Conservation (phyloP, 2,888 invertebrate genomes). For the Amblyjoppa proteus region DNA sequence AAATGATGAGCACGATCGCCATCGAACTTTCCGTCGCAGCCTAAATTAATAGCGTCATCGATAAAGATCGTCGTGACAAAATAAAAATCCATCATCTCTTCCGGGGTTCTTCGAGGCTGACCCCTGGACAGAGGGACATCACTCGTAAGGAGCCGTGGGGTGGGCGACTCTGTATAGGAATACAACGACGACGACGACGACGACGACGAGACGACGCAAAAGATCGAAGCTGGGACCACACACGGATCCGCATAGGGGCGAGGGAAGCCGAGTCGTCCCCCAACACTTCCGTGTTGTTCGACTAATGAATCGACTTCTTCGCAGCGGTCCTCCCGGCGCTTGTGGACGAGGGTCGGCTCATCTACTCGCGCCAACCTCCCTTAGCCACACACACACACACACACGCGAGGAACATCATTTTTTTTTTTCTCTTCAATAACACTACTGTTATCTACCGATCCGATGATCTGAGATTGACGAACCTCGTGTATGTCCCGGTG, state of each 20-base stretch:
- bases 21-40: conserved; percentile 20
- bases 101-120: conserved; percentile 64
- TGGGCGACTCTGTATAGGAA: conserved; percentile 23
- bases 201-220: conserved; percentile 43
- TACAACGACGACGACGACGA: conserved; percentile 41
- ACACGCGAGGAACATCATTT: conserved; percentile 41
- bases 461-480: not conserved
- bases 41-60: conserved; percentile 47
- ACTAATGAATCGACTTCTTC: conserved; percentile 83
- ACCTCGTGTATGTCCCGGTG: not conserved
- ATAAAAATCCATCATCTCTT: conserved; percentile 59
- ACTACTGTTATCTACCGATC: not conserved
- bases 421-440: conserved; percentile 18
- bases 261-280: conserved; percentile 74
- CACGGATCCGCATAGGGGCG: conserved; percentile 70
- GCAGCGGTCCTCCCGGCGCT: conserved; percentile 66
- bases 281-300: conserved; percentile 84
- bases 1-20: conserved; percentile 4
- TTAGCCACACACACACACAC: conserved; percentile 55
- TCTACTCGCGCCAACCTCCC: conserved; percentile 60
- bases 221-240: conserved; percentile 64
- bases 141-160: conserved; percentile 51
- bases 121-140: conserved; percentile 59
- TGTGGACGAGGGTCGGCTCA: conserved; percentile 58
- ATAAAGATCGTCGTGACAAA: conserved; percentile 38